Evolutionary conservation across 1,140 invertebrate genomes (phyloP).

Genomic region (Mercenaria mercenaria): DNA sequence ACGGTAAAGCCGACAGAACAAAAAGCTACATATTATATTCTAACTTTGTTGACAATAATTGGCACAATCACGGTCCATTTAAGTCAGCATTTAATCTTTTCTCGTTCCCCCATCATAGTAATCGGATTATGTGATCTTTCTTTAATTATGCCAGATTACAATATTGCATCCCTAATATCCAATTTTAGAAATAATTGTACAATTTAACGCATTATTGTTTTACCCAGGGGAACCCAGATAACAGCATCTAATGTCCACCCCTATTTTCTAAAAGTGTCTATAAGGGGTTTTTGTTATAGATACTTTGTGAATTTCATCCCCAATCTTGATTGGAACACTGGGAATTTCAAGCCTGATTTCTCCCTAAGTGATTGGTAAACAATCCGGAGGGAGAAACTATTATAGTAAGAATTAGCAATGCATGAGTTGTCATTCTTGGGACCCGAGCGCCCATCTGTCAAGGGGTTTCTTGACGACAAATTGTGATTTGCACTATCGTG

Average conservation of each 20-base stretch:
- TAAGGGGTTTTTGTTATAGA: constrained; percentile 11
- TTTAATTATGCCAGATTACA: constrained; percentile 12
- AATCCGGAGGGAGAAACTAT: background rate
- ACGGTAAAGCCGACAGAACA: no score
- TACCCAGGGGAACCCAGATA: constrained; percentile 29
- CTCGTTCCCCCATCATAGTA: background rate
- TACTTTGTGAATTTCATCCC: constrained; percentile 32
- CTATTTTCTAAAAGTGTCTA: constrained; percentile 20
- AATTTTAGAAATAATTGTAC: constrained; percentile 48
- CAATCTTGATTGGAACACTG: constrained; percentile 1
- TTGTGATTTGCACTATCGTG: background rate
- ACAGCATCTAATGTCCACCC: constrained; percentile 18
- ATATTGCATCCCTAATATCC: constrained; percentile 46
- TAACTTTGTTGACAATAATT: no score
- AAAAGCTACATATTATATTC: no score
- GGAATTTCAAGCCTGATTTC: constrained; percentile 21
- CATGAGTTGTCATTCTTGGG: background rate
- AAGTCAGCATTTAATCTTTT: constrained; percentile 12
- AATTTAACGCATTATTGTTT: constrained; percentile 28
- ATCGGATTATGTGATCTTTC: background rate
- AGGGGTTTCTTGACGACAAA: background rate
- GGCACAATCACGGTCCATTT: background rate
- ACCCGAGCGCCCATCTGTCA: background rate
- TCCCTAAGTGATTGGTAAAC: constrained; percentile 19
- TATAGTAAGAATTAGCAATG: background rate